Evolutionary conservation across 37 sponge, comb jelly and placozoan genomes (phyloP), one percentile per base, ranked within the genome.

Genomic region (Hexactinellida sp.): DNA sequence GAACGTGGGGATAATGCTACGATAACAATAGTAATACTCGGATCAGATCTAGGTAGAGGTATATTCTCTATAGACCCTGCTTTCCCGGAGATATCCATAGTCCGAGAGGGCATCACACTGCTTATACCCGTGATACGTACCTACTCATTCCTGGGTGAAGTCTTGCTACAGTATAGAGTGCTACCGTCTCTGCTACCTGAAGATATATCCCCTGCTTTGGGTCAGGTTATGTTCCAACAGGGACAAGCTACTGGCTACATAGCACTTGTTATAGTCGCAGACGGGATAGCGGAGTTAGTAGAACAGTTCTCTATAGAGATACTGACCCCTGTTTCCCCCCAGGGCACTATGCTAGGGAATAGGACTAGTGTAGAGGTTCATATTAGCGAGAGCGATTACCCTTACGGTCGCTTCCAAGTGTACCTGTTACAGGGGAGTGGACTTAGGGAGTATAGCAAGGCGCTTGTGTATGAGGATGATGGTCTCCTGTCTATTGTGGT

Each of bases 221-320:
- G 76, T 32, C 76, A 63, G 24, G 84, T 93, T 0, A 36, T 86
- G 1, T 86, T 94, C 38, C 37, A 41, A 36, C 76, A 88, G 36
- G 93, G 87, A 37, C 91, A 93, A 84, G 38, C 91, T 1, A 38
- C 84, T 1, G 86, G 86, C 5, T 10, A 32, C 30, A 51, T 95
- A 21, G 0, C 38, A 0, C 82, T 95, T 0, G 55, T 55, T 36
- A 89, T 92, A 37, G 82, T 86, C 9, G 86, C 91, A 25, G 93
- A 95, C 54, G 54, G 36, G 30, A 83, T 36, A 0, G 87, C 92
- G 47, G 93, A 93, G 41, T n/a, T 63, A 63, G 76, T 63, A 28
- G 76, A 63, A 23, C 76, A 63, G 76, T n/a, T 25, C 34, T 5
- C 34, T 25, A 23, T 63, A 10, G 76, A 63, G 30, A 63, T 63